Evolutionary conservation across 1,140 invertebrate genomes (phyloP).

Genomic region (Listronotus bonariensis): DNA sequence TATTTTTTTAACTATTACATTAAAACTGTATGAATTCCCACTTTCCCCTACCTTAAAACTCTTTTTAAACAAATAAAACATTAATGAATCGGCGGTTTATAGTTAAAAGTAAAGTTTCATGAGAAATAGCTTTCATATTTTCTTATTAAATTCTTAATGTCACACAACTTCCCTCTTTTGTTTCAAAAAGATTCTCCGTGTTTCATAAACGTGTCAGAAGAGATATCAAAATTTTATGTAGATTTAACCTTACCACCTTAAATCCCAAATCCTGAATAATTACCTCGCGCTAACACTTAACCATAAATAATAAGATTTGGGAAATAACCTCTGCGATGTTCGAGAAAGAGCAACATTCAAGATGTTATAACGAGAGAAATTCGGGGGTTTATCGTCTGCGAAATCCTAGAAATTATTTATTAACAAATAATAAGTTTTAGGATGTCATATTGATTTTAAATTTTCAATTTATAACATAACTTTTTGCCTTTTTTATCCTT

Average conservation of each 20-base stretch:
- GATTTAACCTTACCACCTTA: constrained; percentile 21
- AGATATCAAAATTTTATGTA: constrained; percentile 30
- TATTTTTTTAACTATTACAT: too few relatives aligned
- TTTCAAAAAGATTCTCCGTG: not conserved
- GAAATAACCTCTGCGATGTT: constrained; percentile 45
- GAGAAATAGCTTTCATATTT: too few relatives aligned
- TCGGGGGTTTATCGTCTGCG: constrained; percentile 10
- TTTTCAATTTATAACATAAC: too few relatives aligned
- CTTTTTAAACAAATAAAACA: too few relatives aligned
- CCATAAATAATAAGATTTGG: constrained; percentile 37
- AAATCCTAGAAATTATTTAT: constrained; percentile 12
- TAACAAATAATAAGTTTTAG: constrained; percentile 2
- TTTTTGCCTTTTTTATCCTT: too few relatives aligned
- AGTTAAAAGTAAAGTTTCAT: too few relatives aligned
- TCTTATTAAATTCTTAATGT: too few relatives aligned
- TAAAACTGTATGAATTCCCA: too few relatives aligned
- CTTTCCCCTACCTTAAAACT: too few relatives aligned
- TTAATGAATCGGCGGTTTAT: too few relatives aligned
- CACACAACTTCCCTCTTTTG: too few relatives aligned
- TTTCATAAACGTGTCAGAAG: constrained; percentile 10
- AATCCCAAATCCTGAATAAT: constrained; percentile 37
- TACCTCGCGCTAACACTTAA: constrained; percentile 30
- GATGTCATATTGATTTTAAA: too few relatives aligned
- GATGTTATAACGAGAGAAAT: constrained; percentile 40
- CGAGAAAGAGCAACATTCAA: constrained; percentile 42